phyloP scores from a whole-genome alignment of 2,113 vertebrate genomes.

The Solenodon paradoxus region DNA sequence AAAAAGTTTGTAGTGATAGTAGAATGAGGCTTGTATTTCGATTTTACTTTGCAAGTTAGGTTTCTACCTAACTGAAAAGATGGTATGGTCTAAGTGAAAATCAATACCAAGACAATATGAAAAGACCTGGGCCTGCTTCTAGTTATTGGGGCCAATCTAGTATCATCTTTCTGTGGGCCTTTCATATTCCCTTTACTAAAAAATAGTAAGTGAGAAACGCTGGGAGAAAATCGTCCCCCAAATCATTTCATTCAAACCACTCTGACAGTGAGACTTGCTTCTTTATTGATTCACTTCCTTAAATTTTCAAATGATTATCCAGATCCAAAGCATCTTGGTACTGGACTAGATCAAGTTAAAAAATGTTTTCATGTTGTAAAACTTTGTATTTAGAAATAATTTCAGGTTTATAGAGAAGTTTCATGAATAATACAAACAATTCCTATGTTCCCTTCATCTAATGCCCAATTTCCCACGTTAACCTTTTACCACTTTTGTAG shows the following conservation, averaged over 20 bases:
- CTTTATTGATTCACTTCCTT: not conserved
- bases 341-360: not conserved
- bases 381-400: not conserved
- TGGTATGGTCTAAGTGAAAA: not conserved
- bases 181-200: not conserved
- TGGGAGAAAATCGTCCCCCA: not conserved
- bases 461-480: not conserved
- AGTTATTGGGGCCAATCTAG: not conserved
- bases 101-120: not conserved
- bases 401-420: constrained; percentile 1
- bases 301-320: not conserved
- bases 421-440: not conserved
- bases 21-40: not conserved
- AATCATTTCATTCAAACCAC: not conserved
- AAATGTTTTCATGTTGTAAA: not conserved
- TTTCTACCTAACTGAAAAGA: constrained; percentile 16
- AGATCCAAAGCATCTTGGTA: not conserved
- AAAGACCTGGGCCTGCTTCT: not conserved
- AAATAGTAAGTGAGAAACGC: not conserved
- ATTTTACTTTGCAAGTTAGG: constrained; percentile 13
- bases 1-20: not conserved
- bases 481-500: not conserved
- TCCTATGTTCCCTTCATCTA: not conserved
- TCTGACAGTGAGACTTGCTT: not conserved
- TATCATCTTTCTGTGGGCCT: not conserved